phyloP scores from a whole-genome alignment of 2,113 vertebrate genomes.

The Empidonax traillii region DNA sequence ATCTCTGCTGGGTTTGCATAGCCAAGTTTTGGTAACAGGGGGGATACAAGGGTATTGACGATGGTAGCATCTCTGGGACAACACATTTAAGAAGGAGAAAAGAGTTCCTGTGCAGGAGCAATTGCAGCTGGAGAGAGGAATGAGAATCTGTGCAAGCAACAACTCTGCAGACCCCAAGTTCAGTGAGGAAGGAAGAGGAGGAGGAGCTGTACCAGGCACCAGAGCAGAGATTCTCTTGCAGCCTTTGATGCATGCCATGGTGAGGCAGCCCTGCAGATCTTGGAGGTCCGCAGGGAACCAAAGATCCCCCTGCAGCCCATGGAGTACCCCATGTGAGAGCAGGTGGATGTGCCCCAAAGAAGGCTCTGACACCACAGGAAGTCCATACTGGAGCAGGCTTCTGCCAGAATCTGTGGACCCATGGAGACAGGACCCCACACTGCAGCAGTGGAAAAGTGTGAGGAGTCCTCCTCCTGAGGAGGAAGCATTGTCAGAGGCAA shows the following conservation, averaged over 20 bases:
- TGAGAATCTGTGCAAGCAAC: neutral
- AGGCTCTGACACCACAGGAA: neutral
- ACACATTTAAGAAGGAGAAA: neutral
- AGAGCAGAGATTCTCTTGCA: neutral
- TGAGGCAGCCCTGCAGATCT: no score
- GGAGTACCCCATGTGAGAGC: no score
- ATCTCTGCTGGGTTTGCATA: rapidly evolving
- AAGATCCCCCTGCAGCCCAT: no score
- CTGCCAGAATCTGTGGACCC: neutral
- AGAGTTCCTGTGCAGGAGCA: neutral
- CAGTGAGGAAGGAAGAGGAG: neutral
- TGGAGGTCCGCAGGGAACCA: no score
- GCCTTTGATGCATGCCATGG: neutral
- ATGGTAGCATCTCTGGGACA: neutral
- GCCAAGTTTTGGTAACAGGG: neutral
- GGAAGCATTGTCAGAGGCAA: neutral
- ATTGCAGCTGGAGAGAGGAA: no score
- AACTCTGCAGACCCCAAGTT: neutral
- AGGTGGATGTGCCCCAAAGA: neutral
- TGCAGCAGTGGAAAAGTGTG: neutral
- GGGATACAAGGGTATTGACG: rapidly evolving
- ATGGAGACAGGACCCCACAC: neutral
- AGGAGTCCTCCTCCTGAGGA: neutral
- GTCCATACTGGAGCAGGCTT: neutral
- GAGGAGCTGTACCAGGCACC: neutral